Base-by-base conservation (phyloP, 1,140 invertebrate species). In the Pteromalus puparum region DNA sequence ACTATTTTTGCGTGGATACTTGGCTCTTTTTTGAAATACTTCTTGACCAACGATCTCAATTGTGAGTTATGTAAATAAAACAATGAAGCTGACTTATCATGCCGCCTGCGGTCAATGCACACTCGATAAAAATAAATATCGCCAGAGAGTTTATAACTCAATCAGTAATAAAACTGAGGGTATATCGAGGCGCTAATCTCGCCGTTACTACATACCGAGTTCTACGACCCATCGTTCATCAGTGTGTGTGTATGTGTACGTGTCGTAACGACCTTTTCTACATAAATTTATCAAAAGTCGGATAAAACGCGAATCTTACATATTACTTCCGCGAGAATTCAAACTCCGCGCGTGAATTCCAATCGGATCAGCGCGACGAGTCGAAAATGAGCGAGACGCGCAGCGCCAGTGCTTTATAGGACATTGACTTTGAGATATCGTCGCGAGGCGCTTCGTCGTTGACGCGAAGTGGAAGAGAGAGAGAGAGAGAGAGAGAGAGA, bases 391-490 rank as follows among this genome's bases (percentile, higher is more conserved):
- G 72, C 9, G n/a, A 65, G 76, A 79, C 34, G 21, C 48, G 65
- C 10, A 81, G 24, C 3, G 61, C 77, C 89, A 92, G 90, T 92
- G 89, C 91, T 92, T 92, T 91, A 92, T 92, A 93, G 92, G 92
- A 92, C 92, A 93, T 93, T 93, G 92, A 92, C 92, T 93, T 93
- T 93, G 92, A 92, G 92, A 92, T 92, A 93, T 90, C 90, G 89
- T 87, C 81, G 87, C 81, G 87, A 84, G 85, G 87, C 87, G 88
- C 89, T 89, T 87, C 89, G 88, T 90, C 89, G 88, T 89, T 87
- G 86, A 75, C 86, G 68, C 68, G 68, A 65, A 65, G 61, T 65
- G 15, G 7, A 70, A 70, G 34, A 24, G 48, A 79, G 38, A 65
- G 77, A 38, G 18, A 53, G 28, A 26, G 38, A 18, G 30, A 26